Evolutionary conservation across 2,113 vertebrate species (phyloP).

Genomic region (Terrapene triunguis): DNA sequence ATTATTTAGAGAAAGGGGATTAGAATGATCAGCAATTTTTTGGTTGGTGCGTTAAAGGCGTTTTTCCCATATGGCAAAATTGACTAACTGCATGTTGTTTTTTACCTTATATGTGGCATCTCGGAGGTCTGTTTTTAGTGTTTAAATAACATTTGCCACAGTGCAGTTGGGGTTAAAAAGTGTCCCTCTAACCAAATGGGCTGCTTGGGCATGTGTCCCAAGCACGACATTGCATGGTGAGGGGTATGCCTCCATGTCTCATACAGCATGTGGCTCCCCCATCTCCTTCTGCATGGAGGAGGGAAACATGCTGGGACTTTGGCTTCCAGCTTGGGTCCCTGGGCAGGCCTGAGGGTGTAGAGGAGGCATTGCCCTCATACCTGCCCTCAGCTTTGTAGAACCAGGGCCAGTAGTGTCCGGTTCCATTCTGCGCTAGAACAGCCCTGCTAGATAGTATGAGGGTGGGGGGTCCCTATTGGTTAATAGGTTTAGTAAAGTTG

Average conservation of each 20-base stretch:
- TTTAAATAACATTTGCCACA: slow-evolving; percentile 1
- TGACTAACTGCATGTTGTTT: neutral
- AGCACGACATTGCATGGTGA: neutral
- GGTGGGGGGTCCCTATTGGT: neutral
- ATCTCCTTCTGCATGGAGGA: neutral
- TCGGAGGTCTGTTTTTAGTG: neutral
- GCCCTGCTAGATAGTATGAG: fast-evolving
- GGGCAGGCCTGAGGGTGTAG: neutral
- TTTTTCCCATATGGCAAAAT: slow-evolving; percentile 52
- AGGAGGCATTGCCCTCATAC: neutral
- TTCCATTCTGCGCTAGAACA: neutral
- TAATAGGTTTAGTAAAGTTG: neutral
- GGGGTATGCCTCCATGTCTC: neutral
- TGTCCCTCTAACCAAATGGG: neutral
- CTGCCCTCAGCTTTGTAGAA: fast-evolving
- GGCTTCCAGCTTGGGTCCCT: neutral
- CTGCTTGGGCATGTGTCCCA: neutral
- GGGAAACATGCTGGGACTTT: neutral
- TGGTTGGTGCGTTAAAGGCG: slow-evolving; percentile 22
- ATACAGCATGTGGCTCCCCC: fast-evolving
- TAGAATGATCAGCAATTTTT: neutral
- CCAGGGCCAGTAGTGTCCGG: neutral
- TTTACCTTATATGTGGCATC: slow-evolving; percentile 35
- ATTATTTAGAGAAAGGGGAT: neutral
- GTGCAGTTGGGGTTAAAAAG: neutral